A percentile compares a stretch with the other conserved stretches of the same genome.
phyloP scores from a whole-genome alignment of 2,888 invertebrate species.

The Pyrocoelia pectoralis region DNA sequence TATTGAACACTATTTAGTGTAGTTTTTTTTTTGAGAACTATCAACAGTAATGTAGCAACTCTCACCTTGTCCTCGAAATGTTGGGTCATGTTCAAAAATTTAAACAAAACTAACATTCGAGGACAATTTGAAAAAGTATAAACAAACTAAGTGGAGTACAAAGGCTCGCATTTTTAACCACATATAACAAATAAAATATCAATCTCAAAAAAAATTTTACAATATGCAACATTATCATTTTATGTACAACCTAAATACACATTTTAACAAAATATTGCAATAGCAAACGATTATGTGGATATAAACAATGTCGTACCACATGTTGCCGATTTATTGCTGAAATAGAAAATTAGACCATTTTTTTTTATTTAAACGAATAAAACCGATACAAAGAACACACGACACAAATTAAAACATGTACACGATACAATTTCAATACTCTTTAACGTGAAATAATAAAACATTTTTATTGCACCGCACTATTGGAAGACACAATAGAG shows the following conservation, averaged over 20 bases:
- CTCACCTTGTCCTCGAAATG: constrained; percentile 18
- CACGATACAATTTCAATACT: too few species aligned
- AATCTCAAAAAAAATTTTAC: constrained; percentile 38
- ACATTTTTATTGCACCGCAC: too few species aligned
- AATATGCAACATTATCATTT: constrained; percentile 51
- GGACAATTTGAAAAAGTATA: constrained; percentile 8
- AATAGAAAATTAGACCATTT: constrained; percentile 24
- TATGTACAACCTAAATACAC: constrained; percentile 57
- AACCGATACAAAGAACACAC: too few species aligned
- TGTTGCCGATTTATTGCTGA: constrained; percentile 1
- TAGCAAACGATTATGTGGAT: constrained; percentile 12
- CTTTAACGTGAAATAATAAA: too few species aligned
- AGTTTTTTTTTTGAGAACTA: constrained; percentile 20
- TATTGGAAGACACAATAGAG: too few species aligned
- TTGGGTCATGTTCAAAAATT: too few species aligned
- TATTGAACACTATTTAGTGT: constrained; percentile 51
- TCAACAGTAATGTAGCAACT: constrained; percentile 31
- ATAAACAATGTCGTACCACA: constrained; percentile 18
- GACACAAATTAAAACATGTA: too few species aligned
- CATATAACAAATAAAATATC: constrained; percentile 34
- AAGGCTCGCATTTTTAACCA: constrained; percentile 14
- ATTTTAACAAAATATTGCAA: constrained; percentile 24
- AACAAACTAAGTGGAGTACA: constrained; percentile 3
- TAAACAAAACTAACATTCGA: too few species aligned
- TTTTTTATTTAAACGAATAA: too few species aligned